These are phyloP conservation scores for Orycteropus afer DNA, from an alignment of 2,113 vertebrate species.

Conservation along the genomic window DNA sequence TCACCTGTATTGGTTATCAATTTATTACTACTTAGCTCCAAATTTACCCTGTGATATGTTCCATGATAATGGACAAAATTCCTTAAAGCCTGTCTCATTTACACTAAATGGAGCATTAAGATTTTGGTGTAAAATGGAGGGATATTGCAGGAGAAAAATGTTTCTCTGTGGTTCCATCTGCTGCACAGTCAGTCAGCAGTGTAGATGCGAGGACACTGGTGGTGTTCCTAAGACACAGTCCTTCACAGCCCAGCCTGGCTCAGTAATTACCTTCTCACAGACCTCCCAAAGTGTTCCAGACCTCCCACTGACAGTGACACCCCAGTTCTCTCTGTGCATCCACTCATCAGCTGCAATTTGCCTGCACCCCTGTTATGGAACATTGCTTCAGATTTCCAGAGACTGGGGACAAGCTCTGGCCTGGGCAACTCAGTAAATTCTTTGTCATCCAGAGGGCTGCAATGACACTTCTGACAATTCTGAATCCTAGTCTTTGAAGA, in stretches of 20 bases:
- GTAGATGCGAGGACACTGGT: fast-evolving
- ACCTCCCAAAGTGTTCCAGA: background rate
- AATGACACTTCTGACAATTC: background rate
- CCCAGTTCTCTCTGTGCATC: background rate
- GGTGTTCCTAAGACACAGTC: background rate
- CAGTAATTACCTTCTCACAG: background rate
- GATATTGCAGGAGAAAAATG: background rate
- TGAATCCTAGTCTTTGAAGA: background rate
- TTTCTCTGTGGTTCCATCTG: background rate
- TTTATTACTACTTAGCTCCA: background rate
- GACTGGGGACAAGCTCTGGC: background rate
- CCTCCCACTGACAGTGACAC: no score
- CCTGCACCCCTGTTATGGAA: no score
- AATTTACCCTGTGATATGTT: background rate
- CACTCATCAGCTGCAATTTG: background rate
- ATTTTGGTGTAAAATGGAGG: background rate
- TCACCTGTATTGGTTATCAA: background rate
- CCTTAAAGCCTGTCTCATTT: background rate
- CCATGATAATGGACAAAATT: background rate
- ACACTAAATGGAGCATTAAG: background rate
- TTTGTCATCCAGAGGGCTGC: background rate
- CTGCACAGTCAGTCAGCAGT: background rate
- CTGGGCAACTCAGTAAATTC: background rate
- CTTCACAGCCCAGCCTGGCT: no score
- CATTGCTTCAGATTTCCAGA: background rate